phyloP scores from a whole-genome alignment of 2,797 vertebrate genomes.

The Manis crassicaudata region DNA sequence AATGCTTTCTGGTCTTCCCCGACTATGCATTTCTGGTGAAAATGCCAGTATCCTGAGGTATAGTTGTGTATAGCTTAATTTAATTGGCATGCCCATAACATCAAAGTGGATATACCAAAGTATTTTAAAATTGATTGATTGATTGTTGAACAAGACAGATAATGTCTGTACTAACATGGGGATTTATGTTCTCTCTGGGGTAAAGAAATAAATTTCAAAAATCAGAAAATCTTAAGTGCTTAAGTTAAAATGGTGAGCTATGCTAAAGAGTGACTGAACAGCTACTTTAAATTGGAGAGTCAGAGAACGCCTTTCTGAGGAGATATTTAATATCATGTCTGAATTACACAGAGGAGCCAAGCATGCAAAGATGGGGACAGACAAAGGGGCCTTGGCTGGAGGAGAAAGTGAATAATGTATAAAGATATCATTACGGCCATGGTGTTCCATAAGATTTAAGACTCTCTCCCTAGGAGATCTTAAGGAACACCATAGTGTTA shows the following conservation, averaged over 20 bases:
- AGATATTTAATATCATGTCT: not conserved
- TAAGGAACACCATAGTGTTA: not conserved
- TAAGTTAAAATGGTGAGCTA: not conserved
- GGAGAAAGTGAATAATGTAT: not conserved
- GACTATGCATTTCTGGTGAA: not conserved
- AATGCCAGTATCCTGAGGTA: not conserved
- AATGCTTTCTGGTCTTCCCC: not conserved
- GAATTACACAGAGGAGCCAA: not conserved
- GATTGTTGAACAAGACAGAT: not conserved
- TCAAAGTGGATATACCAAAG: not conserved
- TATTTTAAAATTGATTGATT: not conserved
- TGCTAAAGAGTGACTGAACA: not conserved
- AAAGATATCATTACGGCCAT: not conserved
- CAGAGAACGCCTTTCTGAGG: not conserved
- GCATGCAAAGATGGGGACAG: not conserved
- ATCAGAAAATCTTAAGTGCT: not conserved
- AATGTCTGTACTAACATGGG: not conserved
- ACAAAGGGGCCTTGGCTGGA: not conserved
- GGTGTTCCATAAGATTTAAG: not conserved
- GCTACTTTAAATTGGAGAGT: not conserved
- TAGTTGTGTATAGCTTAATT: not conserved
- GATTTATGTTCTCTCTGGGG: conserved; percentile 6
- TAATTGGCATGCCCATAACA: not conserved
- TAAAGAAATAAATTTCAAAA: not conserved
- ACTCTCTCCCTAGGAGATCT: not conserved